These are phyloP conservation scores for Papilio polytes DNA, from an alignment of 1,140 invertebrate species.

Conservation along the genomic window DNA sequence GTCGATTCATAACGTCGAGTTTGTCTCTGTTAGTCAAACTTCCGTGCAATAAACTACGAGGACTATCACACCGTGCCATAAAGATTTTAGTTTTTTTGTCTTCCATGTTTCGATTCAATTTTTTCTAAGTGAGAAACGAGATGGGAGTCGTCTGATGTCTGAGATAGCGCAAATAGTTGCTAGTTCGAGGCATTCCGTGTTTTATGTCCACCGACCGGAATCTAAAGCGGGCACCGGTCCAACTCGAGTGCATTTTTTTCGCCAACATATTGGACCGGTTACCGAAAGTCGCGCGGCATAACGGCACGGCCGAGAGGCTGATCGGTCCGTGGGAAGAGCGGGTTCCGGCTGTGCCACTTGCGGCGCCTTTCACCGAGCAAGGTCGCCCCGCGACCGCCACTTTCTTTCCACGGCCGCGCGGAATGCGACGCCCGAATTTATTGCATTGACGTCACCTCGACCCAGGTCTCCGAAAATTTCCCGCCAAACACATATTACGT, in stretches of 20 bases:
- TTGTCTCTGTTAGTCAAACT: background rate
- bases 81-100: background rate
- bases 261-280: constrained; percentile 65
- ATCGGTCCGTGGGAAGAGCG: constrained; percentile 74
- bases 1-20: no score
- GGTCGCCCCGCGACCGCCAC: constrained; percentile 80
- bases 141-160: constrained; percentile 12
- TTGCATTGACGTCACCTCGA: constrained; percentile 72
- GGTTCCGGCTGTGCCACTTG: constrained; percentile 81
- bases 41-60: background rate
- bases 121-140: background rate
- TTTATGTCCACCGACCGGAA: constrained; percentile 54
- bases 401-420: constrained; percentile 70
- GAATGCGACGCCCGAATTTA: constrained; percentile 80
- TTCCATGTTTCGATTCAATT: background rate
- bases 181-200: constrained; percentile 49
- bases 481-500: constrained; percentile 35
- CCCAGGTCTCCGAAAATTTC: constrained; percentile 64
- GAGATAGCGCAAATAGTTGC: constrained; percentile 38
- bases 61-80: background rate
- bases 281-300: constrained; percentile 76
- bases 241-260: constrained; percentile 71
- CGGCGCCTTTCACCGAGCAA: constrained; percentile 81
- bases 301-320: constrained; percentile 70
- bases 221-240: constrained; percentile 55